Conservation (phyloP, 2,888 invertebrate species). For the Caenorhabditis sp. region DNA sequence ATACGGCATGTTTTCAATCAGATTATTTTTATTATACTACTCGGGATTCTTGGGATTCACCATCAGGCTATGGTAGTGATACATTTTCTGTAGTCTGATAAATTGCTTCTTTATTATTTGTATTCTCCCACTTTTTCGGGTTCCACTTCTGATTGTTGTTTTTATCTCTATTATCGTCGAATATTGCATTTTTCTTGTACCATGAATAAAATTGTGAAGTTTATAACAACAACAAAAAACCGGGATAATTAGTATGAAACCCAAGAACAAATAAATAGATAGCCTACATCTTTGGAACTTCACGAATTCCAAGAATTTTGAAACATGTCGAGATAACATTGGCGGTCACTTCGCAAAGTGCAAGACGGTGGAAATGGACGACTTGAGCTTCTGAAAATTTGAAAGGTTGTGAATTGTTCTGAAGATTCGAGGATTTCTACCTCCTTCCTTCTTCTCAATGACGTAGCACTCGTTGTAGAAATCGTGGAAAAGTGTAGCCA, state of each 20-base stretch:
- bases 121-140: too few relatives aligned
- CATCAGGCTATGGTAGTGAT: too few relatives aligned
- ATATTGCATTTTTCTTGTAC: neutral
- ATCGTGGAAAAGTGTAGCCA: constrained; percentile 90
- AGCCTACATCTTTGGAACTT: constrained; percentile 86
- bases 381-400: constrained; percentile 31
- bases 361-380: constrained; percentile 85
- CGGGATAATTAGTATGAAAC: neutral
- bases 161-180: too few relatives aligned
- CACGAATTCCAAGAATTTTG: constrained; percentile 87
- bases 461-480: constrained; percentile 98
- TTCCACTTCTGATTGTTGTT: too few relatives aligned
- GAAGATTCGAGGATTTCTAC: constrained; percentile 15
- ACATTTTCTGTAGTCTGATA: too few relatives aligned
- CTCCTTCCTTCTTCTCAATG: constrained; percentile 83
- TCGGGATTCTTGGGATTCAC: neutral
- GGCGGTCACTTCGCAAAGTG: constrained; percentile 91
- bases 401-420: neutral
- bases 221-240: neutral
- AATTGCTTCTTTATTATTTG: too few relatives aligned
- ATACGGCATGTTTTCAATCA: neutral
- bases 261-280: neutral
- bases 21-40: neutral
- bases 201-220: neutral
- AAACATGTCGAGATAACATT: constrained; percentile 86